A percentile compares a stretch with the other conserved stretches of the same genome.
These are phyloP conservation scores for Yasuhikotakia modesta DNA, from an alignment of 2,797 vertebrate species.

Conservation along the genomic window DNA sequence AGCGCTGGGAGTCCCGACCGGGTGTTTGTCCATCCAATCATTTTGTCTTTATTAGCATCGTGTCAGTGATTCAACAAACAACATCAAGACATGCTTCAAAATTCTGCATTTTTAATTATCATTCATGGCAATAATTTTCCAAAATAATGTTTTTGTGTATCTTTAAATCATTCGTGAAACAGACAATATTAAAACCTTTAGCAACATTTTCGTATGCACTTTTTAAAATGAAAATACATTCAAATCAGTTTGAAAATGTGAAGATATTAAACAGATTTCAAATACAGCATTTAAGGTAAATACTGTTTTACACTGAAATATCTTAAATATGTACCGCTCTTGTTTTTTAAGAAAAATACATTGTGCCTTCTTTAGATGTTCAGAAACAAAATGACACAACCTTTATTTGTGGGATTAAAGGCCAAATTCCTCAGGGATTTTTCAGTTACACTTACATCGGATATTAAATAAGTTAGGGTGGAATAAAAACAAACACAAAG, in stretches of 20 bases:
- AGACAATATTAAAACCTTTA: constrained; percentile 56
- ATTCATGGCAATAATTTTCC: constrained; percentile 57
- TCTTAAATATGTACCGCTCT: constrained; percentile 47
- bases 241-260: constrained; percentile 41
- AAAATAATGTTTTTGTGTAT: constrained; percentile 7
- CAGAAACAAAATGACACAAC: constrained; percentile 78
- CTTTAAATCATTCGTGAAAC: constrained; percentile 19
- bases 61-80: neutral
- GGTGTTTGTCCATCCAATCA: neutral
- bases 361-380: constrained; percentile 52
- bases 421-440: constrained; percentile 74
- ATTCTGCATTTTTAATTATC: constrained; percentile 61
- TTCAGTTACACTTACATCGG: constrained; percentile 60
- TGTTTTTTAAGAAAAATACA: constrained; percentile 54
- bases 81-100: constrained; percentile 33
- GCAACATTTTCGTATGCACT: no score
- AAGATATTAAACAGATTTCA: constrained; percentile 51
- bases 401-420: constrained; percentile 77
- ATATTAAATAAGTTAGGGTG: constrained; percentile 30
- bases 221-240: constrained; percentile 47
- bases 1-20: constrained; percentile 46
- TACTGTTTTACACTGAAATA: constrained; percentile 84
- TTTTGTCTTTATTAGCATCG: constrained; percentile 11
- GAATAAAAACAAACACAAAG: constrained; percentile 49
- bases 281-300: constrained; percentile 65